These are phyloP conservation scores for Sepiola atlantica DNA, from an alignment of 2,888 invertebrate genomes.

Conservation along the genomic window DNA sequence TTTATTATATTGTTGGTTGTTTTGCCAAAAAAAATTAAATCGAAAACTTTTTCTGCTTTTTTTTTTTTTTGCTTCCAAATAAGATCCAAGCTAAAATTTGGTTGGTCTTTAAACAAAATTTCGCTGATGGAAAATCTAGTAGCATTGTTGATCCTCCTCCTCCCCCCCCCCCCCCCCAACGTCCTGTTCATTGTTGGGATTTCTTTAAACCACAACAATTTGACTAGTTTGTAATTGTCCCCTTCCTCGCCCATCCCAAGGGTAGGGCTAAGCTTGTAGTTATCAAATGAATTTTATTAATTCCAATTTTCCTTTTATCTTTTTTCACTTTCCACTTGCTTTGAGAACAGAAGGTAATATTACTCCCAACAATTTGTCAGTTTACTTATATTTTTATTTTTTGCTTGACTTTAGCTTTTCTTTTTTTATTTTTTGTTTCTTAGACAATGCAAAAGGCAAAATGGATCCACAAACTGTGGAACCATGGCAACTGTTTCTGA, in stretches of 20 bases:
- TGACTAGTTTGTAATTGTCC: not conserved
- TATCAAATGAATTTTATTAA: constrained; percentile 41
- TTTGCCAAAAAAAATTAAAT: no score
- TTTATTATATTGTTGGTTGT: no score
- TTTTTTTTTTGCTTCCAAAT: no score
- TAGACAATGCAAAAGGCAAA: constrained; percentile 9
- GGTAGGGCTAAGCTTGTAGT: not conserved
- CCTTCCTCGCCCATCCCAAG: not conserved
- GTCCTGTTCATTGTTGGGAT: not conserved
- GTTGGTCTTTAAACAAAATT: no score
- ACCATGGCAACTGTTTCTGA: not conserved
- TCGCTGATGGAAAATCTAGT: not conserved
- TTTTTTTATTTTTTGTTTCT: not conserved
- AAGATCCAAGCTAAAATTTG: no score
- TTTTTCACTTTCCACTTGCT: constrained; percentile 22
- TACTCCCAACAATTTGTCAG: constrained; percentile 38
- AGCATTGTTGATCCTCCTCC: not conserved
- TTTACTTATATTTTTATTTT: constrained; percentile 36
- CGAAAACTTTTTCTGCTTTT: no score
- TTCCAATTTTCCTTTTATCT: constrained; percentile 41
- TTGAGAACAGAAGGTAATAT: constrained; percentile 45
- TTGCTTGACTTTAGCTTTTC: constrained; percentile 39
- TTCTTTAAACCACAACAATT: not conserved
- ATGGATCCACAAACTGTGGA: not conserved
- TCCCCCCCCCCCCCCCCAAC: no score